Evolutionary conservation across 2,113 vertebrate species (phyloP).

Genomic region (Microcebus ravelobensis): DNA sequence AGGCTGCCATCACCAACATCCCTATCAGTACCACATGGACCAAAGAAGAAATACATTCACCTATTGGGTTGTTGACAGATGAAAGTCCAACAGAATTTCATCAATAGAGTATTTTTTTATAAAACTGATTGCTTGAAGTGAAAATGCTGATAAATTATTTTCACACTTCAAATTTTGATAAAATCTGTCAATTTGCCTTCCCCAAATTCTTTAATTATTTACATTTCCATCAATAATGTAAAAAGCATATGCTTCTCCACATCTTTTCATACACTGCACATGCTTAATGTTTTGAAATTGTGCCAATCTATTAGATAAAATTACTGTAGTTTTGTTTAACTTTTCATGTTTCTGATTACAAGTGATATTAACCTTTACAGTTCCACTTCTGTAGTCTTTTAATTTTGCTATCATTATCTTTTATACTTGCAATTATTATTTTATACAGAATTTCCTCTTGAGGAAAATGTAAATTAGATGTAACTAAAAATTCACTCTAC

Average conservation of each 20-base stretch:
- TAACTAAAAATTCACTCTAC: neutral
- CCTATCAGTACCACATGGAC: neutral
- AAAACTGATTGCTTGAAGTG: neutral
- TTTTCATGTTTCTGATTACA: slow-evolving; percentile 5
- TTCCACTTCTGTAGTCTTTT: neutral
- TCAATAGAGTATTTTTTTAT: neutral
- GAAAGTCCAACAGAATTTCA: neutral
- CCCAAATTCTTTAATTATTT: neutral
- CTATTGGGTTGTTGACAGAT: neutral
- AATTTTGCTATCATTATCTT: neutral
- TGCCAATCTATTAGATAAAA: neutral
- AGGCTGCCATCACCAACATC: neutral
- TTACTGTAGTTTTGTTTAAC: neutral
- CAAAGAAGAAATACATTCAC: neutral
- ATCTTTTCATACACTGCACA: neutral
- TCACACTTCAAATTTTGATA: neutral
- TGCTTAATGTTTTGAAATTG: neutral
- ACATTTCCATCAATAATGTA: neutral
- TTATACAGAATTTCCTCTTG: neutral
- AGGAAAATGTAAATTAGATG: neutral
- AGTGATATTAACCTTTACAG: neutral
- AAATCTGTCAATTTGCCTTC: neutral
- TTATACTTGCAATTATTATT: neutral
- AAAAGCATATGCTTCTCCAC: neutral
- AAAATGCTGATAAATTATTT: neutral